Evolutionary conservation across 2,113 vertebrate genomes (phyloP), one percentile per base, ranked within the genome.

Genomic region (Hydropotes inermis): DNA sequence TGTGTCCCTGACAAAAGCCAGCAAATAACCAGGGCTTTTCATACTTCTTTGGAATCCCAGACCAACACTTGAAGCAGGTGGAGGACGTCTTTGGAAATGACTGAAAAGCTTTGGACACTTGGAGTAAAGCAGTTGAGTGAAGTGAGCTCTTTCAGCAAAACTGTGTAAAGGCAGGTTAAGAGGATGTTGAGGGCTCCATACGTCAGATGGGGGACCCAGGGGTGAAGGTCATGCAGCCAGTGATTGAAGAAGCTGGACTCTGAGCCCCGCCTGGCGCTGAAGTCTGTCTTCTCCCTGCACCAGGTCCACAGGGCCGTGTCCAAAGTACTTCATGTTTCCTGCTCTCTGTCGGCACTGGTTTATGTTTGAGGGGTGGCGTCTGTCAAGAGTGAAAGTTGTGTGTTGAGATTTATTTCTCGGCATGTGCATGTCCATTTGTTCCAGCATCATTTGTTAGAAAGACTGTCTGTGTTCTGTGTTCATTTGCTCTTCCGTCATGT

Each of bases 81-180:
- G 45, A 79, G 39, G 78, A 86, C 87, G 21, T 83, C 96, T 96
- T 86, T 70, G 74, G 94, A 90, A 90, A 64, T 61, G 30, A 43
- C 30, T 16, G 21, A 84, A 64, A 89, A 87, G 1, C 25, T n/a
- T 67, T 57, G 14, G 7, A 81, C 11, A 58, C 30, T 52, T 78
- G 5, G 52, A 84, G 79, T n/a, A 57, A n/a, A n/a, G 16, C 47
- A 74, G 74, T 88, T 91, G 19, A 28, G 33, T 57, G 43, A 94
- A 19, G 30, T 50, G 43, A 45, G 45, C 33, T 55, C 64, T 70
- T 50, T 47, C 47, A 43, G 5, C 61, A 28, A 39, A 50, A n/a
- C 82, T 84, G 76, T 1, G 1, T 54, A 28, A 27, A 25, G 43
- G 15, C 64, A 27, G 21, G 39, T 43, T n/a, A 58, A 58, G 47